Base-by-base conservation (phyloP, 2,113 vertebrate genomes). In the Neofelis nebulosa region DNA sequence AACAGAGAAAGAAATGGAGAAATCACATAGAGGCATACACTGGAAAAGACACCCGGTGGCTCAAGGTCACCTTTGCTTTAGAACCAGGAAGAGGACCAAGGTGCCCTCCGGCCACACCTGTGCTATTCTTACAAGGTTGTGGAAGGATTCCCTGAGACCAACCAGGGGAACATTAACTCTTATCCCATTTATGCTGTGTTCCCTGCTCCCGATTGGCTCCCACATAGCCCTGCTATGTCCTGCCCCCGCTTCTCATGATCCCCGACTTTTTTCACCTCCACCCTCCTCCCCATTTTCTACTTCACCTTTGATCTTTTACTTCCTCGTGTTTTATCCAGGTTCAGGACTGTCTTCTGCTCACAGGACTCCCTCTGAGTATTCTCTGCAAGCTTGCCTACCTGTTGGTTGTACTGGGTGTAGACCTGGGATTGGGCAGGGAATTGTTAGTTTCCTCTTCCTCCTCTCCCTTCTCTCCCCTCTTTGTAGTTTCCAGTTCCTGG, bases 21-120 rank as follows among this genome's bases (percentile, higher is more conserved):
- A 81, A 93, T 65, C 57, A 11, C 76, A 55, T 27, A 50, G 91
- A 97, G 74, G 73, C 61, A 79, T 79, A 41, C 21, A 29, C 48
- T 8, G 68, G 50, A 50, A 61, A 66, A 89, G 88, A 84, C 84
- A 18, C 41, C 27, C 2, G 13, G 50, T 48, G 63, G 27, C 61
- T 98, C 98, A 98, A 98, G 98, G 98, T 98, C 94, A 98, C 96
- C 97, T 94, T 97, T 95, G 36, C 91, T 73, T 95, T 73, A 86
- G 91, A 97, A 97, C 91, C 97, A 97, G 98, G 98, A 98, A 98
- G 94, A 97, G 71, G 38, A 83, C 41, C 55, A 16, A 93, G 45
- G 78, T 48, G 9, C 85, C 91, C 95, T 48, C 87, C 76, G 41
- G 69, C 31, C 45, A 66, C 65, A 88, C 89, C 81, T 94, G 63